These are phyloP conservation scores for Mandrillus leucophaeus DNA, from an alignment of 2,113 vertebrate genomes.

Conservation along the genomic window DNA sequence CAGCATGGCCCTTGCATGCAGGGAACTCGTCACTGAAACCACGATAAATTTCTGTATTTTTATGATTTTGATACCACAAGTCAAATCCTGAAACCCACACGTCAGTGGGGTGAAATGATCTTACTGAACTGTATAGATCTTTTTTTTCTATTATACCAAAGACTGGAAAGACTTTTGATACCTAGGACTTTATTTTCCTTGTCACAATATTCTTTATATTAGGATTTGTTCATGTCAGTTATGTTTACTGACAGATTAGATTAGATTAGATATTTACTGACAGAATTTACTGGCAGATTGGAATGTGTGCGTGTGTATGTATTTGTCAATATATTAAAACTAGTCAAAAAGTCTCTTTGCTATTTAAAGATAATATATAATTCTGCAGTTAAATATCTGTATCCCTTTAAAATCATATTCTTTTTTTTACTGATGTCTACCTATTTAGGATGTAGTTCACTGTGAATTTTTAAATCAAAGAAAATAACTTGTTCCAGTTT, in stretches of 20 bases:
- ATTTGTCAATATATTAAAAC: neutral
- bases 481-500: slow-evolving; percentile 13
- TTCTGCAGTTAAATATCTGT: neutral
- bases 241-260: neutral
- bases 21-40: neutral
- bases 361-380: neutral
- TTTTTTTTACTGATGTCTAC: neutral
- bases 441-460: neutral
- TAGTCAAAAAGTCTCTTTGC: neutral
- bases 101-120: neutral
- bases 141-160: neutral
- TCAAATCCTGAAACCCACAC: neutral
- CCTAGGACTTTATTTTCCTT: neutral
- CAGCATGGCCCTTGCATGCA: neutral
- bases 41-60: neutral
- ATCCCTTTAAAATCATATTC: slow-evolving; percentile 28
- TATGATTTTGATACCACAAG: neutral
- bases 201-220: neutral
- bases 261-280: too few species aligned
- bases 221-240: neutral
- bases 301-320: neutral
- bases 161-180: neutral
- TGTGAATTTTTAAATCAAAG: slow-evolving; percentile 46
- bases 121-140: neutral
- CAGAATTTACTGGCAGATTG: neutral